Base-by-base conservation (phyloP, 2,113 vertebrate genomes). In the Oceanites oceanicus region DNA sequence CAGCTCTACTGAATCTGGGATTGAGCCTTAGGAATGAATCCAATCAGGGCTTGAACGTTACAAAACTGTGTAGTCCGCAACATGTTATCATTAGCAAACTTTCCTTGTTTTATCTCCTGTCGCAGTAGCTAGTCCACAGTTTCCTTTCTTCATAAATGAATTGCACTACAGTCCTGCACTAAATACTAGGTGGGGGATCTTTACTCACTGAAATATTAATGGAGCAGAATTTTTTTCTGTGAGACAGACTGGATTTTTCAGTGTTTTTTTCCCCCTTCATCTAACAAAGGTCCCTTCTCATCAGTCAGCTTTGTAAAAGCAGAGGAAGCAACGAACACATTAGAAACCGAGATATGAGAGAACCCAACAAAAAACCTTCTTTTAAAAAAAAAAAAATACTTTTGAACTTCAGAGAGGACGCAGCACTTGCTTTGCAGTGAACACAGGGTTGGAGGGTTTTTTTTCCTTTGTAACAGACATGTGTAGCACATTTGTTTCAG, bases 401-500 rank as follows among this genome's bases (percentile, higher is more conserved):
- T 98, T 95, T 96, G 96, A 98, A 97, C 92, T 98, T 98, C 94
- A 94, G 96, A 93, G 78, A 62, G 30, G 76, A 94, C 1, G 19
- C 67, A n/a, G 82, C 7, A 16, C 71, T 97, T 80, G 55, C 90
- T 95, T 84, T 76, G 32, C 34, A 45, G 55, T 58, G 78, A 92
- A 96, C 59, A 42, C 86, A 88, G 75, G 95, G 84, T 50, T 88
- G 91, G 38, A 94, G 89, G 52, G 14, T 5, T 44, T 75, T 92
- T 89, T 36, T 72, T 18, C 62, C 56, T 80, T 92, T 77, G 38
- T 96, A 94, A 86, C 76, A 90, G 94, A 97, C 98, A 98, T 97
- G 95, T 97, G 98, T 95, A 97, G 91, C 38, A 83, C 98, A 98
- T 98, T 98, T 98, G 96, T 97, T 98, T 98, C 97, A 96, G 87